Conservation (phyloP, 2,797 vertebrate species). For the Myotis planiceps region DNA sequence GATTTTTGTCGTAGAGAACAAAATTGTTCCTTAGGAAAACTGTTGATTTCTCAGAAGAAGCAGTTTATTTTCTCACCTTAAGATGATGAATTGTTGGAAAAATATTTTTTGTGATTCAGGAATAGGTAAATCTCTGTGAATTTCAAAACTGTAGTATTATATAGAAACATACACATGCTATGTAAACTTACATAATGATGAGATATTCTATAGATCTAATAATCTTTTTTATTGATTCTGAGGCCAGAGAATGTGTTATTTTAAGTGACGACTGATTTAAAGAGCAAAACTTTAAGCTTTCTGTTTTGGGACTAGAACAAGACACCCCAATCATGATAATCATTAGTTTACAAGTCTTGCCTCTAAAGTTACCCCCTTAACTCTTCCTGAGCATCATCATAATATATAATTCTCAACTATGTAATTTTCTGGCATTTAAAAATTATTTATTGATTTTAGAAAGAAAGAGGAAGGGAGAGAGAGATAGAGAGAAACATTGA, state of each 20-base stretch:
- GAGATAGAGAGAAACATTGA: background rate
- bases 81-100: slow-evolving; percentile 7
- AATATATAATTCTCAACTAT: background rate
- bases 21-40: slow-evolving; percentile 60
- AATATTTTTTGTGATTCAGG: slow-evolving; percentile 16
- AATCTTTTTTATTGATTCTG: background rate
- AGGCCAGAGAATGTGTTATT: background rate
- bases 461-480: background rate
- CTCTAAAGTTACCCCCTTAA: background rate
- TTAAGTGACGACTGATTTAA: slow-evolving; percentile 37
- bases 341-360: background rate
- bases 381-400: background rate
- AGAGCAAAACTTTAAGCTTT: slow-evolving; percentile 29
- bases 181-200: background rate
- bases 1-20: slow-evolving; percentile 40
- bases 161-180: background rate
- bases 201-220: background rate
- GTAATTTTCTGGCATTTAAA: slow-evolving; percentile 19
- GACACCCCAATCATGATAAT: background rate
- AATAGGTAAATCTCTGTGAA: background rate
- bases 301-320: slow-evolving; percentile 19
- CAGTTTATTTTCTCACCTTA: slow-evolving; percentile 33
- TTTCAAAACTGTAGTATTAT: slow-evolving; percentile 4
- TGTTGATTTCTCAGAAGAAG: slow-evolving; percentile 52
- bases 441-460: background rate